Percentiles rank a stretch among this genome's conserved stretches.
These are phyloP conservation scores for Apostichopus japonicus DNA, from an alignment of 35 echinoderm and acorn worm genomes.

Conservation along the genomic window DNA sequence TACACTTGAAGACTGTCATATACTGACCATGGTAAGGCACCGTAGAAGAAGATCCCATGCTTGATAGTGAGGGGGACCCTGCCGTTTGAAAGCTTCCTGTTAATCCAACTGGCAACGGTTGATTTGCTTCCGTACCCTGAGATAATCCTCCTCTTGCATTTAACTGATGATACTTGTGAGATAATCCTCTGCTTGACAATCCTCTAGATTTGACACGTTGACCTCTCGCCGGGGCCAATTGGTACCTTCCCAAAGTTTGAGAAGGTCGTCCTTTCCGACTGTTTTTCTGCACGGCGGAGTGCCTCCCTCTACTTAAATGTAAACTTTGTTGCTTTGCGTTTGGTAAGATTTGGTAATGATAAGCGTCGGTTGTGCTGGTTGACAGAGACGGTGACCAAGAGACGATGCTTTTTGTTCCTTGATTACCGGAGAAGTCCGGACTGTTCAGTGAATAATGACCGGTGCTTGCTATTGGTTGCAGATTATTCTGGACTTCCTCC, in stretches of 20 bases:
- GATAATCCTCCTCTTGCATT: too few relatives aligned
- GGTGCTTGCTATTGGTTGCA: too few relatives aligned
- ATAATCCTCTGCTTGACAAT: background rate
- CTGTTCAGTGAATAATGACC: background rate
- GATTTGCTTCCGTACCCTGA: too few relatives aligned
- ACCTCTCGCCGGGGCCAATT: background rate
- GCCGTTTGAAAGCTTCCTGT: too few relatives aligned
- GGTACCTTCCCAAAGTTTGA: background rate
- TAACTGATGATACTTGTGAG: too few relatives aligned
- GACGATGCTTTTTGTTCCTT: background rate
- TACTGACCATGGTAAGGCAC: too few relatives aligned
- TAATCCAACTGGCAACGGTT: too few relatives aligned
- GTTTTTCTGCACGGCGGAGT: background rate
- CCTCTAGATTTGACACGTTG: background rate
- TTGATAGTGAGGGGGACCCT: too few relatives aligned
- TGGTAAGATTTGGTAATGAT: background rate
- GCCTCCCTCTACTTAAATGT: background rate
- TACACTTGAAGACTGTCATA: too few relatives aligned
- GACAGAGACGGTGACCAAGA: background rate
- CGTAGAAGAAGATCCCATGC: too few relatives aligned
- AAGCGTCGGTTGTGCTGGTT: background rate
- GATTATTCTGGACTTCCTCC: too few relatives aligned
- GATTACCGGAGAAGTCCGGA: background rate
- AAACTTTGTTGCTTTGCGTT: too few relatives aligned
- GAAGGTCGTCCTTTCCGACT: background rate